phyloP scores from a whole-genome alignment of 2,888 invertebrate genomes.

The Acanthococcus lagerstroemiae region DNA sequence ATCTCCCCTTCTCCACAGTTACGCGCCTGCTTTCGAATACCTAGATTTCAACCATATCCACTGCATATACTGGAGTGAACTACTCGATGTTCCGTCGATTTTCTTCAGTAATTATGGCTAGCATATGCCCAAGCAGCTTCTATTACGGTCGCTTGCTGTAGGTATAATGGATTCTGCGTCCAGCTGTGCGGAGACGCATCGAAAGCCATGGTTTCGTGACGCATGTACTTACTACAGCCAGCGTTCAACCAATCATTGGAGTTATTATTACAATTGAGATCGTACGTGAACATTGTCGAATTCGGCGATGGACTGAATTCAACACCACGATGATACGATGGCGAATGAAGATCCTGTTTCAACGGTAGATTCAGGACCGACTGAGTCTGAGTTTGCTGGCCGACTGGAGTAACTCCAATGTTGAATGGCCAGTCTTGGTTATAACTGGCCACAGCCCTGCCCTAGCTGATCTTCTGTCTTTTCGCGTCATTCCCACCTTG shows the following conservation, averaged over 20 bases:
- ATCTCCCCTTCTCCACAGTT: too few relatives aligned
- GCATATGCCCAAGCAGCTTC: conserved; percentile 18
- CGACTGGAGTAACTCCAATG: conserved; percentile 20
- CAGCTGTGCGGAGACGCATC: not conserved
- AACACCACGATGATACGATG: not conserved
- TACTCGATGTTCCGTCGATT: too few relatives aligned
- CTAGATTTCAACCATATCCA: too few relatives aligned
- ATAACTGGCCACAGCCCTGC: conserved; percentile 25
- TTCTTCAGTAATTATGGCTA: conserved; percentile 17
- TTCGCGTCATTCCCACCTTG: conserved; percentile 7
- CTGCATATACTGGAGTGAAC: too few relatives aligned
- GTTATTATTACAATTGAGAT: conserved; percentile 16
- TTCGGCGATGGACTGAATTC: not conserved
- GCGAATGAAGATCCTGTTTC: conserved; percentile 17
- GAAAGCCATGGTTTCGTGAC: not conserved
- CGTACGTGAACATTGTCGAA: conserved; percentile 6
- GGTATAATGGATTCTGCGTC: not conserved
- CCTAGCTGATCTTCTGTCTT: conserved; percentile 21
- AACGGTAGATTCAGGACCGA: not conserved
- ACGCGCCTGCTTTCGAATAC: too few relatives aligned
- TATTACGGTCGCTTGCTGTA: conserved; percentile 13
- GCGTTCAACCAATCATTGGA: conserved; percentile 35
- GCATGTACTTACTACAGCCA: conserved; percentile 29
- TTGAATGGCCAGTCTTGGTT: conserved; percentile 20
- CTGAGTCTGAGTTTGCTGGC: conserved; percentile 1